Evolutionary conservation across 2,888 invertebrate genomes (phyloP).

Genomic region (Microchrysa polita): DNA sequence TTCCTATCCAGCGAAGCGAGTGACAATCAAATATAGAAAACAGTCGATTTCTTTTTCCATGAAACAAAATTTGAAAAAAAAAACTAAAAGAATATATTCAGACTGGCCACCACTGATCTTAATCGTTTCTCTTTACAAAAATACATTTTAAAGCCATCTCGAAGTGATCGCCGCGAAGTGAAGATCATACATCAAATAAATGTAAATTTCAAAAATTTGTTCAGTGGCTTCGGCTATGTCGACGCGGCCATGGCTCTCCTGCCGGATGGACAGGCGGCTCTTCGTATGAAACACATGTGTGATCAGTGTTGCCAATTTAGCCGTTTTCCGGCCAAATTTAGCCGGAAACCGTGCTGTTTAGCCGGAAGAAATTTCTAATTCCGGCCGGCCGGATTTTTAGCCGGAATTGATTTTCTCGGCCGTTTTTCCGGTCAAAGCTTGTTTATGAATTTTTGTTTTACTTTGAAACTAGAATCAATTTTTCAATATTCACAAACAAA

Average conservation of each 20-base stretch:
- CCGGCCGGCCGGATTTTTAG: too few species aligned
- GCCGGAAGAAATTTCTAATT: too few species aligned
- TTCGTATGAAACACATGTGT: slow-evolving; percentile 30
- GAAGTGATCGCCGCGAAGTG: background rate
- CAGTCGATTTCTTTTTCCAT: background rate
- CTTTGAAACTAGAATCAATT: too few species aligned
- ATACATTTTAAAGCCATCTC: slow-evolving; percentile 3
- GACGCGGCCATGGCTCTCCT: slow-evolving; percentile 17
- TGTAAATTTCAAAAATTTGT: slow-evolving; percentile 6
- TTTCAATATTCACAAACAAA: too few species aligned
- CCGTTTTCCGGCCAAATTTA: too few species aligned
- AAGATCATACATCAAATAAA: slow-evolving; percentile 17
- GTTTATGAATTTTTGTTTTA: too few species aligned
- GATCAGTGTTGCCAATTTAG: too few species aligned
- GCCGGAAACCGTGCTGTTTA: too few species aligned
- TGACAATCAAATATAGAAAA: background rate
- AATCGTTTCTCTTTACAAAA: background rate
- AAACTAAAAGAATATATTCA: background rate
- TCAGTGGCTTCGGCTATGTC: slow-evolving; percentile 27
- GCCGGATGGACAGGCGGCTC: slow-evolving; percentile 30
- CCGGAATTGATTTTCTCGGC: too few species aligned
- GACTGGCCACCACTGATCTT: slow-evolving; percentile 41
- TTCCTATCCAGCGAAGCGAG: background rate
- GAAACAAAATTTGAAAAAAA: background rate
- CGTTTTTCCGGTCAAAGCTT: too few species aligned